Percentiles rank a stretch among this genome's conserved stretches.
Evolutionary conservation across 2,888 invertebrate species (phyloP).

Genomic region (Apodemia zela): DNA sequence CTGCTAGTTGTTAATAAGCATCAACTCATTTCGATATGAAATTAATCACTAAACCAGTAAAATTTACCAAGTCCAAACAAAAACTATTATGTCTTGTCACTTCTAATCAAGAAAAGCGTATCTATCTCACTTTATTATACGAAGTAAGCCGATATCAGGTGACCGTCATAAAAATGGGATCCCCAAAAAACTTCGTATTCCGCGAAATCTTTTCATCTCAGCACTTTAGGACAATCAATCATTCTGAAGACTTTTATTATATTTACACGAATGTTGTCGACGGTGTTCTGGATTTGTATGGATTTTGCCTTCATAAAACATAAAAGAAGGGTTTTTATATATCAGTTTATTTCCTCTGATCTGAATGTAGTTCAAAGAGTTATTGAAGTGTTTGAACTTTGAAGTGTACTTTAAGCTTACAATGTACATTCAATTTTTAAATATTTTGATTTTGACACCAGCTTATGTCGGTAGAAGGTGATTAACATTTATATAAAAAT

Average conservation of each 20-base stretch:
- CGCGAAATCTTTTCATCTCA: constrained; percentile 31
- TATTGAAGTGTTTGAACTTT: constrained; percentile 13
- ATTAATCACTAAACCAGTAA: no score
- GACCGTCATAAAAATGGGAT: constrained; percentile 31
- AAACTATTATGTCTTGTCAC: not conserved
- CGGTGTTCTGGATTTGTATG: constrained; percentile 15
- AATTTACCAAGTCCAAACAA: not conserved
- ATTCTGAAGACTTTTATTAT: constrained; percentile 34
- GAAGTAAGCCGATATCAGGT: constrained; percentile 31
- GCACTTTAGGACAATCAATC: constrained; percentile 36
- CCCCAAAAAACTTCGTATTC: constrained; percentile 21
- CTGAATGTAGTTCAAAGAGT: not conserved
- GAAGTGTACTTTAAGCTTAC: not conserved
- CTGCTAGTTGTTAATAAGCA: no score
- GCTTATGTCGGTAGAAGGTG: no score
- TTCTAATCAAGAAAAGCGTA: constrained; percentile 20
- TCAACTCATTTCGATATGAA: no score
- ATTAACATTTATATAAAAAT: no score
- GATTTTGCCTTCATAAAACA: constrained; percentile 20
- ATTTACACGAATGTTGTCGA: constrained; percentile 20
- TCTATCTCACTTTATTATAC: constrained; percentile 22
- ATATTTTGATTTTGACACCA: no score
- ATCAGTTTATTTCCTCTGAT: constrained; percentile 18
- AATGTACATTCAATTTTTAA: no score
- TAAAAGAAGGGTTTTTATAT: constrained; percentile 16